Conservation (phyloP, 2,113 vertebrate species). For the Cardinalis cardinalis region DNA sequence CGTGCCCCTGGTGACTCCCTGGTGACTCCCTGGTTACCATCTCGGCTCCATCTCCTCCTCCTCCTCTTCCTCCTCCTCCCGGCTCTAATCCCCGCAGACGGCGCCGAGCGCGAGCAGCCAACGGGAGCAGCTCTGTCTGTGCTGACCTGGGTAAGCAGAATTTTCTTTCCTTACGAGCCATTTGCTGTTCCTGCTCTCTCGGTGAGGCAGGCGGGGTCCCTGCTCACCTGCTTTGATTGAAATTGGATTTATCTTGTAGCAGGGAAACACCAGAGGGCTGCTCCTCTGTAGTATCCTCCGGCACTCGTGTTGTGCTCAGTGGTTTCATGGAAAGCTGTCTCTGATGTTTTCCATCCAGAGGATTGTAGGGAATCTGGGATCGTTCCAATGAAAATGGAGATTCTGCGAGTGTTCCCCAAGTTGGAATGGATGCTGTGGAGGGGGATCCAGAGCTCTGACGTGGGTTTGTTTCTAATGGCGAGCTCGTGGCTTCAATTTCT, state of each 20-base stretch:
- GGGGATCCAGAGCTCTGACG: background rate
- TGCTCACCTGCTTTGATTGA: background rate
- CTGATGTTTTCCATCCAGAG: background rate
- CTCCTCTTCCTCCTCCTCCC: conserved; percentile 36
- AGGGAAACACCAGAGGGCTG: background rate
- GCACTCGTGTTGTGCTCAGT: background rate
- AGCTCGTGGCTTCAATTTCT: background rate
- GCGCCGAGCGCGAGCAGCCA: conserved; percentile 46
- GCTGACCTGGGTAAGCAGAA: conserved; percentile 67
- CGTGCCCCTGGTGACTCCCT: background rate
- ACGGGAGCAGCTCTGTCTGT: conserved; percentile 27
- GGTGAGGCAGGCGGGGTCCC: background rate
- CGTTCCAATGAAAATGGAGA: background rate
- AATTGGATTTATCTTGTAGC: accelerated
- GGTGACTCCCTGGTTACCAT: conserved; percentile 9
- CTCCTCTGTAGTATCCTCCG: background rate
- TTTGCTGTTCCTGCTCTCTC: background rate
- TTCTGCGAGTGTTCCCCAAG: background rate
- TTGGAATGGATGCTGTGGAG: background rate
- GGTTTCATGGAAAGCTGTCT: background rate
- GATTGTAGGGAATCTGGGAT: background rate
- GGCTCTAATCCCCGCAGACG: conserved; percentile 67
- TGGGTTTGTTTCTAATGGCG: background rate
- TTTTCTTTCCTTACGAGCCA: background rate
- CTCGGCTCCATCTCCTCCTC: conserved; percentile 58